A percentile compares a stretch with the other conserved stretches of the same genome.
Conservation (phyloP, 2,797 vertebrate genomes). For the Chrysocyon brachyurus region DNA sequence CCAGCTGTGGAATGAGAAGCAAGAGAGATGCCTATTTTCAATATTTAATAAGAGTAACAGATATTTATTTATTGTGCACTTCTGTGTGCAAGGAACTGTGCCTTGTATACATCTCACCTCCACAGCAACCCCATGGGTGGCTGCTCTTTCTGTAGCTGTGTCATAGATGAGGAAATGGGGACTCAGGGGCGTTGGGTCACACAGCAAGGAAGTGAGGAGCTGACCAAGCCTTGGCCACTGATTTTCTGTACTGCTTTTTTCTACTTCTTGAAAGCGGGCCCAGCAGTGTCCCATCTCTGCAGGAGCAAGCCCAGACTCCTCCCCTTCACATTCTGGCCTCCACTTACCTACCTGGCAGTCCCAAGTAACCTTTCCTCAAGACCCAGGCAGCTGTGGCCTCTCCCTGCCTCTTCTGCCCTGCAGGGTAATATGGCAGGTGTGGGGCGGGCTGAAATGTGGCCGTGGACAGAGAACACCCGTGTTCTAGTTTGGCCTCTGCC, state of each 20-base stretch:
- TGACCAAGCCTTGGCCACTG: neutral
- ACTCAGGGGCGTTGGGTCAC: neutral
- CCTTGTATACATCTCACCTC: accelerated
- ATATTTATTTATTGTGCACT: neutral
- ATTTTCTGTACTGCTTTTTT: too few relatives aligned
- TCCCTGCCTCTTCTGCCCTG: neutral
- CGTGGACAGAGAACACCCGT: neutral
- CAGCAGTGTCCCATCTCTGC: too few relatives aligned
- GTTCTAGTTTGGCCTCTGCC: neutral
- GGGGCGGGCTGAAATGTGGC: neutral
- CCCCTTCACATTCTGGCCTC: neutral
- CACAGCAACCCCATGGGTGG: accelerated
- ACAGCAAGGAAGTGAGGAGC: neutral
- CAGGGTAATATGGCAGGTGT: too few relatives aligned
- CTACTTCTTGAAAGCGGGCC: accelerated
- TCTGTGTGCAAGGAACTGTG: neutral
- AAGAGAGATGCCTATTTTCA: neutral
- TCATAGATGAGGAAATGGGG: neutral
- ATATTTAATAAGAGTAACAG: neutral
- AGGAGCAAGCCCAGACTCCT: neutral
- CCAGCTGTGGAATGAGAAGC: neutral
- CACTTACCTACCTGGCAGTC: too few relatives aligned
- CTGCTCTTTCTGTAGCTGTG: neutral
- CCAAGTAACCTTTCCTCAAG: neutral
- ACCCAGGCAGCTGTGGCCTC: neutral